Evolutionary conservation across 2,888 invertebrate species (phyloP), one percentile per base, ranked within the genome.

Genomic region (Sarcophaga caerulescens): DNA sequence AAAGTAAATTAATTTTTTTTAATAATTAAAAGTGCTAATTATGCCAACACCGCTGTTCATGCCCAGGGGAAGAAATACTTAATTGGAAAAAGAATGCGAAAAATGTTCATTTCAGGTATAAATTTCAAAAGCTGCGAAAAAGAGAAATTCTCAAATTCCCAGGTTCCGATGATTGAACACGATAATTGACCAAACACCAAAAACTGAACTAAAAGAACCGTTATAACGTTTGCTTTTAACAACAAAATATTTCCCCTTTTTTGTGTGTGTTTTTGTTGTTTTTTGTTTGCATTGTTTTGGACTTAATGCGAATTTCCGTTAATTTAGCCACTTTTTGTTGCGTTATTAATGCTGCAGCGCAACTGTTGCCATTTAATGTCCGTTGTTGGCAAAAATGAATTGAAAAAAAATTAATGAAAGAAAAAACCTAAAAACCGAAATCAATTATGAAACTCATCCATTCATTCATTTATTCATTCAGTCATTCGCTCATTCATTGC

Each of bases 361-460:
- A 66, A 52, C 52, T 52, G 52, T 17, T 52, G 52, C 52, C 17
- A 17, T 52, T 52, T 52, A 52, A 12, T 17, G 17, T 80, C 52
- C 25, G n/a, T 60, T 83, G 47, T 63, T 68, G 23, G 76, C 45
- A 77, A 81, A 77, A 81, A 74, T 62, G 77, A 77, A n/a, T n/a
- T n/a, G n/a, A 66, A 76, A 23, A 69, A 70, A 75, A 63, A 75
- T 70, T 70, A 12, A 23, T 71, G 65, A 65, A 63, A 6, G 63
- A 57, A 62, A 47, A 79, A 69, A 60, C 59, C n/a, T n/a, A 81
- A 81, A 57, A 75, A 68, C 21, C 23, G 78, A 81, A 86, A 88
- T 86, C 85, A 88, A 83, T 87, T 87, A 87, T 87, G 45, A 78
- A 85, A 81, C 73, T 77, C 87, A 85, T 85, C 78, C 52, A 52